These are phyloP conservation scores for Arbacia lixula DNA, from an alignment of 53 echinoderm and acorn worm species.

Conservation along the genomic window DNA sequence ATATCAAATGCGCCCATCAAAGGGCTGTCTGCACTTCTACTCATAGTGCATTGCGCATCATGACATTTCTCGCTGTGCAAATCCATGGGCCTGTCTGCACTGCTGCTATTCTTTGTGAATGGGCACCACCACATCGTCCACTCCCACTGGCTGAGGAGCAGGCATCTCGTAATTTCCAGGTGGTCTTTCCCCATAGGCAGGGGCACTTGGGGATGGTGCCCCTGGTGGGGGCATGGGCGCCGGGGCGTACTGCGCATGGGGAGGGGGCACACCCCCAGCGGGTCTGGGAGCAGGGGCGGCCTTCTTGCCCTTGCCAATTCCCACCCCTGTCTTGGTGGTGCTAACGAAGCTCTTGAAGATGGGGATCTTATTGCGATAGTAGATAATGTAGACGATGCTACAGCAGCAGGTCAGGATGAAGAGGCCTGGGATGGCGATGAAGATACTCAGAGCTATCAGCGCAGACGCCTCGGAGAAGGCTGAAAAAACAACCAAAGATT, in stretches of 20 bases:
- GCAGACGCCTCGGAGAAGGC: conserved; percentile 15
- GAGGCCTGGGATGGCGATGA: conserved; percentile 69
- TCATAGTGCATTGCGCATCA: too few relatives aligned
- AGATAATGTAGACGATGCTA: conserved; percentile 63
- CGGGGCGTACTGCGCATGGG: neutral
- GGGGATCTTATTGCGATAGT: conserved; percentile 77
- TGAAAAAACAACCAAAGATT: too few relatives aligned
- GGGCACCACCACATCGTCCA: conserved; percentile 46
- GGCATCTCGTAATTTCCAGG: neutral
- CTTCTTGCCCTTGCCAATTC: neutral
- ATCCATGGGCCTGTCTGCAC: too few relatives aligned
- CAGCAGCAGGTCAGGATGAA: conserved; percentile 65
- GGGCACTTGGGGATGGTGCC: conserved; percentile 8
- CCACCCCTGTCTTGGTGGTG: conserved; percentile 9
- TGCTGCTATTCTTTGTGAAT: conserved; percentile 37
- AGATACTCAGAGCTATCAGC: conserved; percentile 51
- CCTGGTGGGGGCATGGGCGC: conserved; percentile 23
- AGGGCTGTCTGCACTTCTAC: too few relatives aligned
- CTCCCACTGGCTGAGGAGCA: neutral
- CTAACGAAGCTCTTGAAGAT: conserved; percentile 61
- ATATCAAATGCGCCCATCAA: too few relatives aligned
- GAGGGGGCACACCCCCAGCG: neutral
- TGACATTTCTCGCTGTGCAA: too few relatives aligned
- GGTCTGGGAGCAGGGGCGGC: conserved; percentile 22
- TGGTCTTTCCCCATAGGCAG: neutral